Evolutionary conservation across 2,888 invertebrate genomes (phyloP), one percentile per base, ranked within the genome.

Genomic region (Maniola hyperantus): DNA sequence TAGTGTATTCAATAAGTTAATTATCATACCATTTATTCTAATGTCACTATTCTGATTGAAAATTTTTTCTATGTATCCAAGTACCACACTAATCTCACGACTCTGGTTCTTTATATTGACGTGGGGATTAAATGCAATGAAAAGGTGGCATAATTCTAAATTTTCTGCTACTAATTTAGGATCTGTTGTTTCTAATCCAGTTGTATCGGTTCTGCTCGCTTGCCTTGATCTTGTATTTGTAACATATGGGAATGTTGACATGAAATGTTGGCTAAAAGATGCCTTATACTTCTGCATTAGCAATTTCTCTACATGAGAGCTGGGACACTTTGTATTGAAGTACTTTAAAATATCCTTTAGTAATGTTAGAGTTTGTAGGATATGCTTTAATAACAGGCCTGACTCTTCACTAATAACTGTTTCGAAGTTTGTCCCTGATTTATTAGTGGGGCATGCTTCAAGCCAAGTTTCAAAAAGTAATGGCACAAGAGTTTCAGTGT

Each of bases 381-480:
- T 92, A 70, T 94, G 93, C 78, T 93, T 94, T 8, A 97, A 83
- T 42, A 96, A 90, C 44, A 90, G 82, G 2, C 94, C 93, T 20
- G 95, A 94, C 84, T 97, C 96, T 70, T 92, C 91, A 70, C 85
- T 93, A 18, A 96, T 85, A 44, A 93, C 82, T 70, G 89, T 88
- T 77, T 93, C 92, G 64, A 88, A 84, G 71, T 85, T 86, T 70
- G 83, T 82, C n/a, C 82, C 81, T 11, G 81, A 75, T 36, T 83
- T 85, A 36, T 80, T 82, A 69, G 80, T 88, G 6, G 96, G 95
- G 58, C 94, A 92, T 13, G 95, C 95, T 91, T 98, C 98, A 33
- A 97, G 83, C 97, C 97, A 98, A 60, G 96, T 96, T 82, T 97
- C 97, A 80, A 96, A 93, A 65, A 98, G 90, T 33, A 98, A 87